phyloP scores from a whole-genome alignment of 2,113 vertebrate genomes.

The Saguinus imperator region DNA sequence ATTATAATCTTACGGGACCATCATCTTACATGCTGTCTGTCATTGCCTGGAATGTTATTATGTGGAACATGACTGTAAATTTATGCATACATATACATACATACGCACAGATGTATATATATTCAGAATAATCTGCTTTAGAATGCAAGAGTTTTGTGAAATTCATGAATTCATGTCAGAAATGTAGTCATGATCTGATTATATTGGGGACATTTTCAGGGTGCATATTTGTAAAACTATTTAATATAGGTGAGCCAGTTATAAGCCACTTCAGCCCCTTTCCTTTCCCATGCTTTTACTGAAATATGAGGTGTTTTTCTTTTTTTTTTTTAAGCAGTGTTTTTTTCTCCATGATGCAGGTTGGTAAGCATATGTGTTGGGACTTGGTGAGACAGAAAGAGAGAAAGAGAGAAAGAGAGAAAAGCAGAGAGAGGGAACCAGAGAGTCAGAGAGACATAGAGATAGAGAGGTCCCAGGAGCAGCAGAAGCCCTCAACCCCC shows the following conservation, averaged over 20 bases:
- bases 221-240: not conserved
- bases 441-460: not conserved
- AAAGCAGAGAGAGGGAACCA: not conserved
- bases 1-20: not conserved
- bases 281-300: not conserved
- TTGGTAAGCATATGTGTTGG: not conserved
- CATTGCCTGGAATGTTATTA: not conserved
- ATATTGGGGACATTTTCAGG: not conserved
- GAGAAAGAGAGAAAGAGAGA: too few species aligned
- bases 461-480: not conserved
- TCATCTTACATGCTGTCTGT: not conserved
- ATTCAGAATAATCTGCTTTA: not conserved
- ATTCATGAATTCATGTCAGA: constrained; percentile 11
- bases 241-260: not conserved
- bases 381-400: not conserved
- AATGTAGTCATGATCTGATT: not conserved
- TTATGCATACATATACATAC: not conserved
- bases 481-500: not conserved
- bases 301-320: not conserved
- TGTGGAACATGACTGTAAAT: not conserved
- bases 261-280: not conserved
- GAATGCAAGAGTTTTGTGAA: constrained; percentile 13
- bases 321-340: not conserved
- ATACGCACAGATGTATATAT: not conserved
- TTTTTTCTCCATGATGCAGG: not conserved